These are phyloP conservation scores for Genyomyrus donnyi DNA, from an alignment of 2,113 vertebrate genomes.

Conservation along the genomic window DNA sequence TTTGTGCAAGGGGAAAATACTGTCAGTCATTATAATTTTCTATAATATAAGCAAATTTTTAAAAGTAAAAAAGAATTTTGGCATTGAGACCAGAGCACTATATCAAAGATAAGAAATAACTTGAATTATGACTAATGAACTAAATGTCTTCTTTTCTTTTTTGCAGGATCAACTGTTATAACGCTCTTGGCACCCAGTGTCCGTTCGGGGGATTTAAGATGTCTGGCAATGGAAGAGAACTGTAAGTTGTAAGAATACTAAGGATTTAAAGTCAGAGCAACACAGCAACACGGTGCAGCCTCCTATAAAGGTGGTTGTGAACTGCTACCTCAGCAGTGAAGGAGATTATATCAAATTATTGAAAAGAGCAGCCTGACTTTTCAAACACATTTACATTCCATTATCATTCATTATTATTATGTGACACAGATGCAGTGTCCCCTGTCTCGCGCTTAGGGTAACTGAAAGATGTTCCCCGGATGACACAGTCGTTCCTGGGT, in stretches of 20 bases:
- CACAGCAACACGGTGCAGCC: neutral
- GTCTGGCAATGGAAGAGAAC: constrained; percentile 98
- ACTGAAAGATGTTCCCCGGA: constrained; percentile 14
- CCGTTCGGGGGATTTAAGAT: constrained; percentile 99
- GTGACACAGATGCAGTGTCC: neutral
- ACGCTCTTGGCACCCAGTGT: constrained; percentile 93
- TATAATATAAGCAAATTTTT: neutral
- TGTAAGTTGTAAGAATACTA: constrained; percentile 72
- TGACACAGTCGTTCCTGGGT: constrained; percentile 55
- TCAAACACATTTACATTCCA: neutral
- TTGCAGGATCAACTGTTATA: constrained; percentile 97
- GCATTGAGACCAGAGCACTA: neutral
- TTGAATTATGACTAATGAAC: neutral
- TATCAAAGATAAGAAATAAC: neutral
- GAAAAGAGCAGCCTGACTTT: neutral
- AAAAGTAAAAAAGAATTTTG: neutral
- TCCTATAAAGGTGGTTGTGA: neutral
- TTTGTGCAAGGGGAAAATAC: neutral
- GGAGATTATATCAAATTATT: neutral
- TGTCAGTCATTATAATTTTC: neutral
- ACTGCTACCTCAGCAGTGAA: neutral
- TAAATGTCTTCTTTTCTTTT: constrained; percentile 38
- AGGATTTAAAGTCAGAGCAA: neutral
- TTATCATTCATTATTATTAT: neutral
- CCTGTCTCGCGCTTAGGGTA: neutral